phyloP scores from a whole-genome alignment of 2,113 vertebrate species.

The Asarcornis scutulata region DNA sequence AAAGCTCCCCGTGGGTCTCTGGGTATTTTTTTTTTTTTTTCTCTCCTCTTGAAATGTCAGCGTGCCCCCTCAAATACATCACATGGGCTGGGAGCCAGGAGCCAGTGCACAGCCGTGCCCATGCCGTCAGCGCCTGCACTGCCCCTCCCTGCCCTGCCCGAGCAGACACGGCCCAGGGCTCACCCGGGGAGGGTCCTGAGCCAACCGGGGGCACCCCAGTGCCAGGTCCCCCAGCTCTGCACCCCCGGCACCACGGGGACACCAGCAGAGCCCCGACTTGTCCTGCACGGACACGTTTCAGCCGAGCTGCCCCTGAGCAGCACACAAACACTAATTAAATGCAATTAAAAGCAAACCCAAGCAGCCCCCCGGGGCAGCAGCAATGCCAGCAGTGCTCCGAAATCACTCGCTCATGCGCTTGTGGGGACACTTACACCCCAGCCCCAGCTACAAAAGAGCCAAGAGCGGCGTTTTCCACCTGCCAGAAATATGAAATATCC shows the following conservation, averaged over 20 bases:
- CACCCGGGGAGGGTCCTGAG: background rate
- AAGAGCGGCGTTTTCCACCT: background rate
- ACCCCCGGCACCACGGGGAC: background rate
- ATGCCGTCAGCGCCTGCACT: background rate
- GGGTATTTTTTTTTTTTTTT: background rate
- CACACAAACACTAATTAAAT: fast-evolving
- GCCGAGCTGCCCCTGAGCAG: background rate
- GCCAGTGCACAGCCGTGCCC: background rate
- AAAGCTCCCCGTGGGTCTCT: background rate
- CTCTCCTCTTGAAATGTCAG: constrained; percentile 27
- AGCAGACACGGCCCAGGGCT: background rate
- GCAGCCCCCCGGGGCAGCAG: background rate
- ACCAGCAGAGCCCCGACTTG: background rate
- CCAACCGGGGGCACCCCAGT: background rate
- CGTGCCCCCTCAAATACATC: background rate
- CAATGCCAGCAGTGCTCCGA: background rate
- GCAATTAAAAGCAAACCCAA: background rate
- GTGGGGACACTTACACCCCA: fast-evolving
- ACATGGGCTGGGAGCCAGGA: background rate
- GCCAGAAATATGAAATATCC: background rate
- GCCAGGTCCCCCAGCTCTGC: background rate
- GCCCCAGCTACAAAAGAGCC: background rate
- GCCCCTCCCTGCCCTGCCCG: background rate
- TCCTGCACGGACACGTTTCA: background rate
- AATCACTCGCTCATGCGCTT: fast-evolving